A percentile compares a stretch with the other conserved stretches of the same genome.
phyloP scores from a whole-genome alignment of 92 coral and sea anemone species.

The Phenganax marumi region DNA sequence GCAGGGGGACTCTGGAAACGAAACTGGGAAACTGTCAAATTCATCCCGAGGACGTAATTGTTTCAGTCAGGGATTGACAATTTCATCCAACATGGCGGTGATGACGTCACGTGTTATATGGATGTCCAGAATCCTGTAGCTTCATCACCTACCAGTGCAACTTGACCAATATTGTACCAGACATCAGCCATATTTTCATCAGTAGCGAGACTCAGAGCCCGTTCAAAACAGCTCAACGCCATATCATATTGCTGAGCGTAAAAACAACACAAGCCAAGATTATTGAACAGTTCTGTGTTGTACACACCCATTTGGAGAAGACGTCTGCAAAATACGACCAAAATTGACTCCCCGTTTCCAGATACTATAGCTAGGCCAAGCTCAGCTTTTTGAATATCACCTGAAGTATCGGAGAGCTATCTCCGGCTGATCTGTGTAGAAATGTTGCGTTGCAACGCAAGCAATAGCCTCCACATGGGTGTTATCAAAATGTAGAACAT shows the following conservation, averaged over 20 bases:
- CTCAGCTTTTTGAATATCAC: constrained; percentile 34
- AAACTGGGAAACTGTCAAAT: background rate
- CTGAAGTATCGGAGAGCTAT: constrained; percentile 89
- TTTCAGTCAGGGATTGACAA: no score
- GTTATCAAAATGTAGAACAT: constrained; percentile 83
- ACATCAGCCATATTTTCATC: constrained; percentile 98
- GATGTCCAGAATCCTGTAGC: background rate
- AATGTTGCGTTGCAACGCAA: constrained; percentile 94
- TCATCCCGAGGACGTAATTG: background rate
- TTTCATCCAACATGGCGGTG: background rate
- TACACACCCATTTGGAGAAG: constrained; percentile 98
- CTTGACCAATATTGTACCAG: constrained; percentile 98
- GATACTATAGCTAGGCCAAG: background rate
- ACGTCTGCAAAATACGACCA: constrained; percentile 56
- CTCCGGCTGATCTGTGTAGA: constrained; percentile 98
- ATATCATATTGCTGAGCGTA: constrained; percentile 98
- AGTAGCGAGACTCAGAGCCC: constrained; percentile 84
- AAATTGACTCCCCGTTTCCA: no score
- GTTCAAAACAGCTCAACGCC: constrained; percentile 92
- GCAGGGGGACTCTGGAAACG: no score
- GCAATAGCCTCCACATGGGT: constrained; percentile 97
- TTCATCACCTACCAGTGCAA: constrained; percentile 74
- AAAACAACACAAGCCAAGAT: constrained; percentile 94
- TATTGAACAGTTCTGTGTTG: constrained; percentile 92
- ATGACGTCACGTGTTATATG: no score